Base-by-base conservation (phyloP, 2,113 vertebrate species). In the Hydropotes inermis region DNA sequence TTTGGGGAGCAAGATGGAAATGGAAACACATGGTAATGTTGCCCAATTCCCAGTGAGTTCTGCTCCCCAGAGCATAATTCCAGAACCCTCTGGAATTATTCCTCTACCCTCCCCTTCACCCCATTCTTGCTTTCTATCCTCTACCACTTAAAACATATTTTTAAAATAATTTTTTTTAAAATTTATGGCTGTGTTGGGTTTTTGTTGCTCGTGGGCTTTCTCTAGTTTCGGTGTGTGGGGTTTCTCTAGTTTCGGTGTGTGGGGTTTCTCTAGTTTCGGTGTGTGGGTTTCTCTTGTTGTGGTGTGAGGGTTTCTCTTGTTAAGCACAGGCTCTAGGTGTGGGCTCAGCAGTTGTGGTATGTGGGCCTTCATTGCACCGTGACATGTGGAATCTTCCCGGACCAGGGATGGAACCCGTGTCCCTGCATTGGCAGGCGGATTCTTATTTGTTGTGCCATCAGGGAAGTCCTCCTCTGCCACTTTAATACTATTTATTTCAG, bases 1-100 rank as follows among this genome's bases (percentile, higher is more conserved):
- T 99, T 99, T 81, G 99, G 99, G 43, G 98, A 91, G 55, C 93
- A 13, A 0, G 99, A 99, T 76, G 74, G 88, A 1, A 98, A 99
- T 19, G 99, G 99, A 57, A 99, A 99, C 90, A 99, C 99, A 78
- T 99, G 99, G 99, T 99, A 96, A 99, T 27, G 15, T 1, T 45
- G 15, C 45, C 33, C 36, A 30, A 0, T 55, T 84, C 58, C 87
- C 94, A 95, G 28, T 45, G 87, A n/a, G 28, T 64, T 57, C 52
- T 79, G 30, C 17, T 33, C 36, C 19, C n/a, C 67, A 52, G 23
- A 58, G n/a, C 15, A 2, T 15, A n/a, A 36, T 90, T 50, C 91
- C 55, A 33, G 17, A 78, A 67, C 27, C 30, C 27, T 33, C 52
- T 9, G 23, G 25, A 91, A 52, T n/a, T 47, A 15, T 36, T 27